Conservation (phyloP, 1,140 invertebrate species). For the Drosophila mayri region DNA sequence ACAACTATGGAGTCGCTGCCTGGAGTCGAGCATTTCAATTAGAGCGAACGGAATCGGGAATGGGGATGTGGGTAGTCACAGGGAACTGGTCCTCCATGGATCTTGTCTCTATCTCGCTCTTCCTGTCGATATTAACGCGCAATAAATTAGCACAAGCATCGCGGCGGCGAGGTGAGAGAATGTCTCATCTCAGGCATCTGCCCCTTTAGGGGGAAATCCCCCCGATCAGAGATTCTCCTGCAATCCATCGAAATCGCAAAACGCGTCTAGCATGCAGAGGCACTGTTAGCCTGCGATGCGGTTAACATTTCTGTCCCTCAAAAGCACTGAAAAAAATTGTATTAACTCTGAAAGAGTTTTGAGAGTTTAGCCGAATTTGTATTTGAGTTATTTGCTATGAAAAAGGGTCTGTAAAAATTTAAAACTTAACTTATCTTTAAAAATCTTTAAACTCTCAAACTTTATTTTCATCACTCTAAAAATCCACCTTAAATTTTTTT, state of each 20-base stretch:
- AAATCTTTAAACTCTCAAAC: not conserved
- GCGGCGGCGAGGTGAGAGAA: slow-evolving; percentile 65
- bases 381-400: too few species aligned
- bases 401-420: not conserved
- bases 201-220: not conserved
- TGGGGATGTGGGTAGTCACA: not conserved
- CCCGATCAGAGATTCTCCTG: slow-evolving; percentile 12
- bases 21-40: slow-evolving; percentile 70
- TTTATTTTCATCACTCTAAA: not conserved
- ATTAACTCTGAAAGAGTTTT: rapidly evolving
- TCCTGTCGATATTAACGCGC: slow-evolving; percentile 83
- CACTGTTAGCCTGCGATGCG: slow-evolving; percentile 55
- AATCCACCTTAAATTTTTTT: not conserved
- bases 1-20: slow-evolving; percentile 3
- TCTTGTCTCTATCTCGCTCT: slow-evolving; percentile 35
- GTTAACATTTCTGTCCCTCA: slow-evolving; percentile 5
- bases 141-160: slow-evolving; percentile 81
- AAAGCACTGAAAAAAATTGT: slow-evolving; percentile 4
- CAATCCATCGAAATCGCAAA: slow-evolving; percentile 32
- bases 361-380: not conserved
- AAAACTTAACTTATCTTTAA: not conserved
- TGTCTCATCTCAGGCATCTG: slow-evolving; percentile 29
- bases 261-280: slow-evolving; percentile 65
- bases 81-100: slow-evolving; percentile 20
- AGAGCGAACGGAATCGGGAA: slow-evolving; percentile 17